A percentile compares a stretch with the other conserved stretches of the same genome.
Evolutionary conservation across 1,140 invertebrate genomes (phyloP).

Genomic region (Psix sp.): DNA sequence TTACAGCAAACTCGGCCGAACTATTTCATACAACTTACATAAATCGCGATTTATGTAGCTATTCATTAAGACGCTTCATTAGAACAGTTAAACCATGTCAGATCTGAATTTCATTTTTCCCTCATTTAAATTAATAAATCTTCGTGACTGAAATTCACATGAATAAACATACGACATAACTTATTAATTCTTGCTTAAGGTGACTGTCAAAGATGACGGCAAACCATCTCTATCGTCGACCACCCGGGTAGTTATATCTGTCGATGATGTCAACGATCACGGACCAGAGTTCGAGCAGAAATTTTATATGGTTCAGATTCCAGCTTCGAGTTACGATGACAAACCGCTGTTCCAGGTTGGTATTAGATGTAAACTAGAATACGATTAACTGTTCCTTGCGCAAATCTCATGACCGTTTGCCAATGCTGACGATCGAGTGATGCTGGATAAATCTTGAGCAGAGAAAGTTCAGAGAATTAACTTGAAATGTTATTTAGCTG

Average conservation of each 20-base stretch:
- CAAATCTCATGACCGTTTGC: no score
- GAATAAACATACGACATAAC: no score
- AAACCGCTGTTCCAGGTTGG: conserved; percentile 82
- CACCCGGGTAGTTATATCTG: conserved; percentile 88
- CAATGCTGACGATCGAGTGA: no score
- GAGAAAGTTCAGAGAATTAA: no score
- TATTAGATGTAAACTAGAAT: no score
- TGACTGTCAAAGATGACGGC: conserved; percentile 89
- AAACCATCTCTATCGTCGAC: conserved; percentile 85
- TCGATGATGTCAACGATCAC: conserved; percentile 91
- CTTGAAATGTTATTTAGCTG: no score
- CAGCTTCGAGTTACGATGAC: conserved; percentile 79
- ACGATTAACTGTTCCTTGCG: no score
- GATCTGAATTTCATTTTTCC: no score
- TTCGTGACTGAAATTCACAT: no score
- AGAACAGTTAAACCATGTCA: no score
- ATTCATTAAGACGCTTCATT: conserved; percentile 24
- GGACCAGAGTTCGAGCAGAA: conserved; percentile 88
- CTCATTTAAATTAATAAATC: no score
- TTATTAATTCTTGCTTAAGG: conserved; percentile 73
- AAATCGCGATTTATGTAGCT: conserved; percentile 40
- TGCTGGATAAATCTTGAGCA: no score
- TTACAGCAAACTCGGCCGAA: conserved; percentile 36
- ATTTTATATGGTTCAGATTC: conserved; percentile 88
- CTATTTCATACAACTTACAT: conserved; percentile 27